Base-by-base conservation (phyloP, 2,113 vertebrate species). In the Zosterops pallidus region DNA sequence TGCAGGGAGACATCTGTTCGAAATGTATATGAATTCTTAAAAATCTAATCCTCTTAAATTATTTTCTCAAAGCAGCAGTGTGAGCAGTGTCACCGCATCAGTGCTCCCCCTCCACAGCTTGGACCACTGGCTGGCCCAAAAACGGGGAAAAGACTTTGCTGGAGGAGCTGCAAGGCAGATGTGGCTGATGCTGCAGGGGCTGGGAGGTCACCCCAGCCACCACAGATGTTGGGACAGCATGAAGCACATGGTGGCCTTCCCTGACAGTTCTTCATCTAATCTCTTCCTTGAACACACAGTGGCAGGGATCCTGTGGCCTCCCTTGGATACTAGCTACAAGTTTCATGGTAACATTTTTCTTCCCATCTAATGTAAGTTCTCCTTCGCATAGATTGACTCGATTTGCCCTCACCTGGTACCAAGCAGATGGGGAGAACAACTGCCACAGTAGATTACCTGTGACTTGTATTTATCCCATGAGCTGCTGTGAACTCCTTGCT, bases 1-100 rank as follows among this genome's bases (percentile, higher is more conserved):
- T 79, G 28, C 78, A 79, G 57, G 19, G 37, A 75, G 9, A 69
- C 29, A 76, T n/a, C 41, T 71, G 11, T 85, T 91, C 35, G 50
- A 94, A 94, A 33, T 23, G 25, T 41, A 69, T 26, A 18, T 17
- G 25, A 92, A 65, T 83, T 84, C 63, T 85, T 72, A 56, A 82
- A 82, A 95, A 76, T 47, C 59, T 15, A 94, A 87, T 80, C 91
- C 78, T 85, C 91, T 94, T 84, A 87, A 64, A 69, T 82, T 50
- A 55, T 90, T 91, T 91, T 76, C 70, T 72, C 70, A 57, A 72
- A 62, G 63, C 59, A 71, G 44, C 76, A 60, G 44, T 26, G 1
- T n/a, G 55, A 86, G 33, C 39, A 64, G 55, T 24, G 33, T 52
- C 88, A 69, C 12, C 4, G 1, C 33, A 31, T 9, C 55, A 68